Evolutionary conservation across 1,140 invertebrate species (phyloP).

Genomic region (Dinoponera quadriceps): DNA sequence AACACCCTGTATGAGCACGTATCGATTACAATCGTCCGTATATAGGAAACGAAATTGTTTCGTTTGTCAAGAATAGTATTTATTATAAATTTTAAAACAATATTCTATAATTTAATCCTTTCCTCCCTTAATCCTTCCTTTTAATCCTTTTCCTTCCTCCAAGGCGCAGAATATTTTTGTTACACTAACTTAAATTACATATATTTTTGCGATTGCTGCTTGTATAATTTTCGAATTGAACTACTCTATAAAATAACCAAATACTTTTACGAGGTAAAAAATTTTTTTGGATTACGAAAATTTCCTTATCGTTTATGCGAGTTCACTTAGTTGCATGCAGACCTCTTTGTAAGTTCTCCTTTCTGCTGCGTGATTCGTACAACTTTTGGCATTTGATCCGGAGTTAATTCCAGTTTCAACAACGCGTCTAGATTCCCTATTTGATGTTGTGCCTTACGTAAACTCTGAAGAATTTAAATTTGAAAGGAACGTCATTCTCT

Average conservation of each 20-base stretch:
- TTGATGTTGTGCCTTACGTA: conserved; percentile 74
- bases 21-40: too few species aligned
- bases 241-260: not conserved
- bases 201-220: conserved; percentile 9
- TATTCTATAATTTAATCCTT: not conserved
- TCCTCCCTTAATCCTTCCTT: too few species aligned
- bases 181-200: conserved; percentile 6
- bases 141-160: too few species aligned
- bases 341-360: conserved; percentile 4
- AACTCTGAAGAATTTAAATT: conserved; percentile 67
- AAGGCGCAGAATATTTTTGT: not conserved
- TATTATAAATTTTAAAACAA: conserved; percentile 30
- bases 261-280: not conserved
- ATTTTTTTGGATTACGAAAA: not conserved
- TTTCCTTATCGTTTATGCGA: not conserved
- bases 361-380: conserved; percentile 74
- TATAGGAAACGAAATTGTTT: not conserved
- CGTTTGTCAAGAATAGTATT: conserved; percentile 19
- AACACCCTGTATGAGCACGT: too few species aligned
- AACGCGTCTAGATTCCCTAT: conserved; percentile 77
- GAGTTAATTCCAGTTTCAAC: conserved; percentile 77
- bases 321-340: not conserved
- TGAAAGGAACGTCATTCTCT: conserved; percentile 23
- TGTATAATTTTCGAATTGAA: not conserved
- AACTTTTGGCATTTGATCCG: conserved; percentile 70